phyloP scores from a whole-genome alignment of 2,888 invertebrate species.

The Agrotis clavis region DNA sequence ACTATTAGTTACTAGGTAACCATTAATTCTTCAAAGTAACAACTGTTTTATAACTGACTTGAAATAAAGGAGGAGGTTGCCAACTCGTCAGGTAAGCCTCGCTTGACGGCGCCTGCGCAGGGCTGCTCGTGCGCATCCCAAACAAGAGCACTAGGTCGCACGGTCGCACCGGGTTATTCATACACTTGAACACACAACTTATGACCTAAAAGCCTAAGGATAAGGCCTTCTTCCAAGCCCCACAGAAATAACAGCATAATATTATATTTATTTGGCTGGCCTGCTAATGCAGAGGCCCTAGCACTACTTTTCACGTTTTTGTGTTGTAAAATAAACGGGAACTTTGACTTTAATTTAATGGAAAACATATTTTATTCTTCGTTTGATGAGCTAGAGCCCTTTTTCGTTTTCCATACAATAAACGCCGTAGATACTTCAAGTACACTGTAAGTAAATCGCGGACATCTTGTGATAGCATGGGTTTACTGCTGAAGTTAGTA shows the following conservation, averaged over 20 bases:
- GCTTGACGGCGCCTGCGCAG: slow-evolving; percentile 36
- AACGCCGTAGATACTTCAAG: too few relatives aligned
- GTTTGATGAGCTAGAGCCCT: too few relatives aligned
- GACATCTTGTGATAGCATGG: too few relatives aligned
- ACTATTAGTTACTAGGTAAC: background rate
- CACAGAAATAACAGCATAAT: background rate
- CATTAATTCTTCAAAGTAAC: background rate
- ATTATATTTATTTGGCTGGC: slow-evolving; percentile 3
- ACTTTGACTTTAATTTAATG: too few relatives aligned
- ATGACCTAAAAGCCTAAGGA: slow-evolving; percentile 2
- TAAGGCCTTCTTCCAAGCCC: background rate
- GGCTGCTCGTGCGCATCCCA: background rate
- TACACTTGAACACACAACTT: slow-evolving; percentile 13
- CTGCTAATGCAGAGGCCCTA: background rate
- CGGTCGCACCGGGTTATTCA: background rate
- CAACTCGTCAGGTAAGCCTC: slow-evolving; percentile 4
- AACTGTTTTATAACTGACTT: too few relatives aligned
- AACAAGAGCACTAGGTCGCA: slow-evolving; percentile 49
- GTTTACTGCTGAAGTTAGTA: background rate
- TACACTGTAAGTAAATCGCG: too few relatives aligned
- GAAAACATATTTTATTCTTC: too few relatives aligned
- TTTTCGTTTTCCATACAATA: too few relatives aligned
- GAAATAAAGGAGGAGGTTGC: too few relatives aligned
- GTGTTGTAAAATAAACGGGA: too few relatives aligned
- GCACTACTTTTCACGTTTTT: too few relatives aligned